Base-by-base conservation (phyloP, 2,113 vertebrate genomes). In the Genyomyrus donnyi region DNA sequence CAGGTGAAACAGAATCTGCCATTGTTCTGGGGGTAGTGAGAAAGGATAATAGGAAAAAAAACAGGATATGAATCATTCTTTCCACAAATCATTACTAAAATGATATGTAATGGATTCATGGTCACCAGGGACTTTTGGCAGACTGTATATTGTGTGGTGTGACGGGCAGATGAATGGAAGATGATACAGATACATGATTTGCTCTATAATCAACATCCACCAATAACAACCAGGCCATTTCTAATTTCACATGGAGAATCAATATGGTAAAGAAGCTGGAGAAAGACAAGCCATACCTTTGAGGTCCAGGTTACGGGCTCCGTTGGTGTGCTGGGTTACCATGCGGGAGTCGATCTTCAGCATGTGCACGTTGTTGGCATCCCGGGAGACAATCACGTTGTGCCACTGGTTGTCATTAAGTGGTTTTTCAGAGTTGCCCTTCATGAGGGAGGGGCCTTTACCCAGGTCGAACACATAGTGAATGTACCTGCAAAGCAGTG, bases 351-450 rank as follows among this genome's bases (percentile, higher is more conserved):
- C 98, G 3, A 99, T 97, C 93, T 98, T 97, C 80, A 99, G 96
- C 0, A 94, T 98, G 92, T 99, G 98, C 80, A 97, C 95, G 8
- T 97, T 97, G 91, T 96, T 97, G 0, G 96, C 96, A 91, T 98
- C 98, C 21, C 98, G 94, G 19, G 97, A 97, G 90, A 99, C 97
- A 93, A 98, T 95, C 94, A 98, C 98, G 3, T 98, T 98, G 96
- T 99, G 98, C 98, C 98, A 99, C 92, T 98, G 98, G 94, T 98
- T 98, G 95, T 99, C 98, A 70, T 97, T 98, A 88, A 99, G 96
- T 0, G 96, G 96, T 91, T 97, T 97, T 94, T 98, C 97, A 0
- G 98, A 98, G 95, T 98, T 99, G 62, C 97, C 97, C 95, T 99
- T 98, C 97, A 99, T 99, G 86, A 99, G 94, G 3, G 97, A 98